Evolutionary conservation across 2,113 vertebrate genomes (phyloP).

Genomic region (Rhinolophus sinicus): DNA sequence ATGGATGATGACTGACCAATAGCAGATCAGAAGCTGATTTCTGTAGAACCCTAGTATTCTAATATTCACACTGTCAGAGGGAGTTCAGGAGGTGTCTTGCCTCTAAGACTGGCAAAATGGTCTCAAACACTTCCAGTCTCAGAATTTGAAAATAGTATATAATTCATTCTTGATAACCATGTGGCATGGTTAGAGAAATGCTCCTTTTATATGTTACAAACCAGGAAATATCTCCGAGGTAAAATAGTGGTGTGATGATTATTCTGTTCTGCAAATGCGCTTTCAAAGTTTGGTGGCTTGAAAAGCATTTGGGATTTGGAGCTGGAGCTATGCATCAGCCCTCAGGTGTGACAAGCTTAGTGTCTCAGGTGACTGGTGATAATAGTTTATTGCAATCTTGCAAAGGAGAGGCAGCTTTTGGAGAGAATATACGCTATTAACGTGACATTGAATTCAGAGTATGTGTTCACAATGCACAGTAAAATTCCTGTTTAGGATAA

Average conservation of each 20-base stretch:
- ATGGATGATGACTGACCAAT: neutral
- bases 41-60: neutral
- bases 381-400: neutral
- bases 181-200: conserved; percentile 28
- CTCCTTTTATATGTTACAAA: neutral
- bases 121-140: neutral
- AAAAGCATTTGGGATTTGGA: neutral
- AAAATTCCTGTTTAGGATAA: neutral
- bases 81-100: neutral
- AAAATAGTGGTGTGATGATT: neutral
- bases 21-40: neutral
- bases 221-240: neutral
- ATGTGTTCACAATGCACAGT: neutral
- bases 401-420: neutral
- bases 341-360: neutral
- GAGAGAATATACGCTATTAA: neutral
- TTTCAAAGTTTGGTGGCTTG: neutral
- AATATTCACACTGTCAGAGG: neutral
- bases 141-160: neutral
- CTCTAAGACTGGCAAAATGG: neutral
- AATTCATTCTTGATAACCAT: neutral
- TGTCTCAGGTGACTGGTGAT: neutral
- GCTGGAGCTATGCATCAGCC: neutral
- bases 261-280: neutral
- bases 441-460: neutral